Percentiles rank a stretch among this genome's conserved stretches.
These are phyloP conservation scores for Tragopan temminckii DNA, from an alignment of 2,797 vertebrate genomes.

Conservation along the genomic window DNA sequence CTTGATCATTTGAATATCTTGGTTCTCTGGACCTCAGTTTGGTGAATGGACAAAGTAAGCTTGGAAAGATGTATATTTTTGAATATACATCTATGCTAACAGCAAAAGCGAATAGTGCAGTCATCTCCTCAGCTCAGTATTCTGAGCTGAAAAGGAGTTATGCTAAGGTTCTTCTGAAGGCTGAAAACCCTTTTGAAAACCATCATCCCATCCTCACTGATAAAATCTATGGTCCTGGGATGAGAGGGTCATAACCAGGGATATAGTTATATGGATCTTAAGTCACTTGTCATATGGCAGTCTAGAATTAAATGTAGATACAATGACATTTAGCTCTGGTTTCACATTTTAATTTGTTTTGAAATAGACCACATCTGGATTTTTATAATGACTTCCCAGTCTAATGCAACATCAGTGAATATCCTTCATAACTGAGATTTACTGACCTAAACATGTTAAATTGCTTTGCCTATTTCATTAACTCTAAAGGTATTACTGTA, in stretches of 20 bases:
- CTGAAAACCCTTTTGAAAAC: neutral
- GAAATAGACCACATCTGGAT: neutral
- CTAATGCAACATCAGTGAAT: neutral
- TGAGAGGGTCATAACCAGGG: neutral
- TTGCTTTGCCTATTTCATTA: neutral
- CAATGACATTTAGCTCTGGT: neutral
- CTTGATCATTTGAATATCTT: neutral
- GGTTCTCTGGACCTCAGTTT: neutral
- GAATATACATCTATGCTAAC: neutral
- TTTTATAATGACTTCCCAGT: constrained; percentile 2
- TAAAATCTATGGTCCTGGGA: neutral
- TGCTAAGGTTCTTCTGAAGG: neutral
- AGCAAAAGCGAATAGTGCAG: neutral
- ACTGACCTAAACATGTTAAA: neutral
- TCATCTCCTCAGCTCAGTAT: neutral
- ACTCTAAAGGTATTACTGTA: neutral
- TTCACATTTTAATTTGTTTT: neutral
- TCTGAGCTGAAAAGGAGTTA: neutral
- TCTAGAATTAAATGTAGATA: neutral
- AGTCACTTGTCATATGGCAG: neutral
- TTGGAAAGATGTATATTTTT: neutral
- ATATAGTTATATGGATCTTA: neutral
- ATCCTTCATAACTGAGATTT: neutral
- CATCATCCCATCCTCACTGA: neutral
- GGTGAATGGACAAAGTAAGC: neutral